These are phyloP conservation scores for Plecotus auritus DNA, from an alignment of 2,113 vertebrate genomes.

Conservation along the genomic window DNA sequence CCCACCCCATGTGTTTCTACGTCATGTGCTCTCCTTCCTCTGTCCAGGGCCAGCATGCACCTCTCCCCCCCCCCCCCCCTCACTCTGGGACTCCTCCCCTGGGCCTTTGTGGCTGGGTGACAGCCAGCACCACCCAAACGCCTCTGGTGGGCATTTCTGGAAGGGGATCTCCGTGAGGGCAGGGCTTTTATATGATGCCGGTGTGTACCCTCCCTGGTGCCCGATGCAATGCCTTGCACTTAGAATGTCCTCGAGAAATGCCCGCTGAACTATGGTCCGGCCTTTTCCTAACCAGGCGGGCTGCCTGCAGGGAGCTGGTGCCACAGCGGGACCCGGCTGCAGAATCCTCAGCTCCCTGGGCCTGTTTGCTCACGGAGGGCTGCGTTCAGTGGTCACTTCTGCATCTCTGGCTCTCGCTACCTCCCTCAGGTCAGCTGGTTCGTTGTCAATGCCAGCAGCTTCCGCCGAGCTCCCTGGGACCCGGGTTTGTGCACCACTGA, in stretches of 20 bases:
- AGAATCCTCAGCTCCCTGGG: background rate
- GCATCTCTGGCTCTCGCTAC: background rate
- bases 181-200: background rate
- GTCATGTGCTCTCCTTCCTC: background rate
- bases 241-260: background rate
- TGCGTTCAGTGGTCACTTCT: background rate
- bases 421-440: background rate
- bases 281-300: background rate
- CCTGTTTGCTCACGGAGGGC: no score
- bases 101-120: background rate
- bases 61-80: background rate
- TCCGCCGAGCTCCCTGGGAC: background rate
- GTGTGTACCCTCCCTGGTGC: background rate
- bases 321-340: background rate
- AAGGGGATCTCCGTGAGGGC: background rate
- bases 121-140: no score
- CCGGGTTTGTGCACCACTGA: background rate
- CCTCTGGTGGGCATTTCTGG: background rate
- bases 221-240: background rate
- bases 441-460: background rate
- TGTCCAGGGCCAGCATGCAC: rapidly evolving
- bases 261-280: background rate
- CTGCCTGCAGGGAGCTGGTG: background rate
- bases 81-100: background rate
- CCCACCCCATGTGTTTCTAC: background rate